Evolutionary conservation across 64 coral and sea anemone species (phyloP).

Genomic region (Montipora cactus): DNA sequence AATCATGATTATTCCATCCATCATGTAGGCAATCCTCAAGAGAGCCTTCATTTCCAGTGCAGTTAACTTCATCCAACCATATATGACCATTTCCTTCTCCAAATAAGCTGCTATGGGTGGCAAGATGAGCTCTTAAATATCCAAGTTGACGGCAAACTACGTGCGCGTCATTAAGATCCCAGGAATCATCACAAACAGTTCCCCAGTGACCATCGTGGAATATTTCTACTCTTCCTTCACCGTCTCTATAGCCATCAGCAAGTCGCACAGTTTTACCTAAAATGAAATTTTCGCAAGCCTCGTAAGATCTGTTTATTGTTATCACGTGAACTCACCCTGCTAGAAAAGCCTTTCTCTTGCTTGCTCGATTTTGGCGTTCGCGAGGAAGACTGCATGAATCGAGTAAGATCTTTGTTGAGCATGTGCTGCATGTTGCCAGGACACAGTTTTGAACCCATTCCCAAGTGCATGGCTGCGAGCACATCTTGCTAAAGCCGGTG

Average conservation of each 20-base stretch:
- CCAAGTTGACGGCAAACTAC: conserved; percentile 22
- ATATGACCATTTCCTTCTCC: conserved; percentile 40
- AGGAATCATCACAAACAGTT: conserved; percentile 22
- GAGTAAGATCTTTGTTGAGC: too few species aligned
- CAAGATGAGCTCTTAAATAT: neutral
- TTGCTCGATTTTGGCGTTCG: too few species aligned
- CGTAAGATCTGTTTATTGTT: neutral
- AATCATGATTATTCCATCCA: conserved; percentile 11
- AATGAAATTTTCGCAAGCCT: neutral
- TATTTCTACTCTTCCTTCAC: conserved; percentile 45
- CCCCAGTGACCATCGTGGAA: conserved; percentile 29
- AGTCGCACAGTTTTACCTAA: conserved; percentile 18
- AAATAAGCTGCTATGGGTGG: neutral
- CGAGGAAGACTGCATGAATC: too few species aligned
- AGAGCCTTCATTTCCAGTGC: conserved; percentile 20
- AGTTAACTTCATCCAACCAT: neutral
- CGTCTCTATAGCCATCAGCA: neutral
- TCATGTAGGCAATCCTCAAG: neutral
- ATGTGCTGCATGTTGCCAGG: too few species aligned
- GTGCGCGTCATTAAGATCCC: conserved; percentile 14
- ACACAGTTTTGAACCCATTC: too few species aligned
- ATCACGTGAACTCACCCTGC: too few species aligned
- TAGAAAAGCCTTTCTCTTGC: too few species aligned
- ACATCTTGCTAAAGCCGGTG: too few species aligned
- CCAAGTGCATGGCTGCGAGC: too few species aligned